phyloP scores from a whole-genome alignment of 2,113 vertebrate species.

The Tyrannus savana region DNA sequence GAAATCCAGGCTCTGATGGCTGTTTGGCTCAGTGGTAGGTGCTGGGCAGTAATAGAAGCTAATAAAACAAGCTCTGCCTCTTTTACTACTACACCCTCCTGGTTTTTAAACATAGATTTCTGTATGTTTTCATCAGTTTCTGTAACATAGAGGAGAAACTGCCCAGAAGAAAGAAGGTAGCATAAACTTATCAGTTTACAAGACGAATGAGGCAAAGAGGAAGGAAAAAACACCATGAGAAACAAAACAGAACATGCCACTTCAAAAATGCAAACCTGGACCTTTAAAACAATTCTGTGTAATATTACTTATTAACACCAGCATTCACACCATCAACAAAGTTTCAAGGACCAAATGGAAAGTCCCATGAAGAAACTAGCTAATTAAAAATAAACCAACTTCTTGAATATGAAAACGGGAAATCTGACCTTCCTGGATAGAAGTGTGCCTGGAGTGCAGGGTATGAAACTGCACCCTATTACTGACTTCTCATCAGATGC shows the following conservation, averaged over 20 bases:
- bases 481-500: background rate
- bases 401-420: background rate
- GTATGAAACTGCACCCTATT: background rate
- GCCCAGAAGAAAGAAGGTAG: fast-evolving
- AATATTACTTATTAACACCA: background rate
- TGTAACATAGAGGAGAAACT: background rate
- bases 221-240: background rate
- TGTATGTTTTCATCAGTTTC: background rate
- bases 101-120: background rate
- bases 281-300: background rate
- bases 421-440: background rate
- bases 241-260: background rate
- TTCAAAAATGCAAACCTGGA: background rate
- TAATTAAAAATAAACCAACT: background rate
- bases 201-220: background rate
- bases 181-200: background rate
- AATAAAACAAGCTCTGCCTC: background rate
- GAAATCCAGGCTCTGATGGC: background rate
- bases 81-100: background rate
- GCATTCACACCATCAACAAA: background rate
- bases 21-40: background rate
- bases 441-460: background rate
- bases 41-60: background rate
- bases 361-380: background rate
- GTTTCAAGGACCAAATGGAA: background rate